Evolutionary conservation across 2,113 vertebrate genomes (phyloP).

Genomic region (Eidolon helvum): DNA sequence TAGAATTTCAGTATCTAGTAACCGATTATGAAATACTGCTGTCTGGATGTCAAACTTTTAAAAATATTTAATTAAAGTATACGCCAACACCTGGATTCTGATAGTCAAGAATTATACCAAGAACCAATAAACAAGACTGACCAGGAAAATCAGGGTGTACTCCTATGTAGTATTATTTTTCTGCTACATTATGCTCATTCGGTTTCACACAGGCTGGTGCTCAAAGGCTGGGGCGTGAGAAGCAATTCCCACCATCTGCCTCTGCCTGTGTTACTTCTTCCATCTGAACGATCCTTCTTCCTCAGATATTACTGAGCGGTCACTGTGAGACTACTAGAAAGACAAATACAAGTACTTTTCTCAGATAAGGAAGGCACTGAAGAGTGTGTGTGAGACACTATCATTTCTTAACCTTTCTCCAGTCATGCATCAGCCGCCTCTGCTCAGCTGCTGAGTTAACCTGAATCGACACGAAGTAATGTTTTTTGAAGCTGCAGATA

Average conservation of each 20-base stretch:
- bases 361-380: not conserved
- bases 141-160: not conserved
- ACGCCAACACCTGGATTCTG: not conserved
- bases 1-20: not conserved
- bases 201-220: not conserved
- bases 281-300: not conserved
- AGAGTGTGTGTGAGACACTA: not conserved
- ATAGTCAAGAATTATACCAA: not conserved
- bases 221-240: not conserved
- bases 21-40: not conserved
- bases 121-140: not conserved
- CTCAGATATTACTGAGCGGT: not conserved
- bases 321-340: not conserved
- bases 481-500: not conserved
- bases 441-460: not conserved
- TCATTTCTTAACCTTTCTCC: not conserved
- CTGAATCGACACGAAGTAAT: not conserved
- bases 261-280: not conserved
- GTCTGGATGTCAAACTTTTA: not conserved
- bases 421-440: not conserved
- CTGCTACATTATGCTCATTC: not conserved
- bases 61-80: not conserved
- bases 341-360: not conserved
- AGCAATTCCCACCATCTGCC: not conserved
- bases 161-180: not conserved